Evolutionary conservation across 2,113 vertebrate species (phyloP), one percentile per base, ranked within the genome.

Genomic region (Hirundichthys speculiger): DNA sequence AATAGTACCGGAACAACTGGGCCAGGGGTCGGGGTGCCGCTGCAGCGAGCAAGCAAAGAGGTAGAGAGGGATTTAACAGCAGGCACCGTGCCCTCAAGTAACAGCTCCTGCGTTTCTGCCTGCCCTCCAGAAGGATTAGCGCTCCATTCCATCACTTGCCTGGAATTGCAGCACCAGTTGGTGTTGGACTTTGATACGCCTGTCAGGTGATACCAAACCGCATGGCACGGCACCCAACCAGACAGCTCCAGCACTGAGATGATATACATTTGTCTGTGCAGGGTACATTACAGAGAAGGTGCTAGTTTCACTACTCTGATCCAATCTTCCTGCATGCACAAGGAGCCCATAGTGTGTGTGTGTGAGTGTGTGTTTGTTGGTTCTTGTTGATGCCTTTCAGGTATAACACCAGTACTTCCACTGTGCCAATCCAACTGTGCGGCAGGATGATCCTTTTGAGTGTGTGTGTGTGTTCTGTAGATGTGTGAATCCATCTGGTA

Each of bases 401-500:
- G 77, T 85, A 70, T 54, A 59, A 43, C 39, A 24, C 43, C 22
- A 12, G 45, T 50, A 39, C 57, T 54, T 73, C 46, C 16, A 52
- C 24, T 12, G 45, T 64, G 77, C 65, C 78, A 75, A 57, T 27
- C 54, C 21, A 39, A 18, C 42, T 25, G 12, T 59, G 67, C 49
- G 47, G 41, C 42, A 56, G 63, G 27, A 62, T 59, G 54, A 34
- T 62, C 5, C 13, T 34, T 34, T 34, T 52, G 48, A 48, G 25
- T 53, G 64, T 43, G 53, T 67, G 45, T 49, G 55, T 49, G 62
- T 62, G 72, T 41, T 52, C 24, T 34, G 53, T 64, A 56, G 30
- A 22, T 73, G 79, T 57, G 66, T 52, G 79, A 69, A 75, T 78
- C 82, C 86, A 85, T 88, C 86, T 86, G 82, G 84, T 85, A 85